Percentiles rank a stretch among this genome's conserved stretches.
phyloP scores from a whole-genome alignment of 2,888 invertebrate genomes.

The Amiota minor region DNA sequence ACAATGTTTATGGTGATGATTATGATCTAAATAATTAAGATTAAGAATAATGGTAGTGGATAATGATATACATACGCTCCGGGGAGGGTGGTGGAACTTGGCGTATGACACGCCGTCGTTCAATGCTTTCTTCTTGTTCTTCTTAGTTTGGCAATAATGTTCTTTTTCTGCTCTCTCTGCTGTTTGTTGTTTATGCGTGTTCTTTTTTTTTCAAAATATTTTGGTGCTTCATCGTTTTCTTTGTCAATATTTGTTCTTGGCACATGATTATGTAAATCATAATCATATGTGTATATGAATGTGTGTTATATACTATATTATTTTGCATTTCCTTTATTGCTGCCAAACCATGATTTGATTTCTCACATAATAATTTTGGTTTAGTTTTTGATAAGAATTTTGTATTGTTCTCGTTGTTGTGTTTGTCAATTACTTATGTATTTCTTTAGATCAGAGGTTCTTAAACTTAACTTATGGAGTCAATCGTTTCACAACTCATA shows the following conservation, averaged over 20 bases:
- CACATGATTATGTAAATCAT: constrained; percentile 20
- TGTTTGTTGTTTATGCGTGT: neutral
- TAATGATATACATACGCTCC: neutral
- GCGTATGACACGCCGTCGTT: constrained; percentile 3
- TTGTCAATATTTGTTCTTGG: neutral
- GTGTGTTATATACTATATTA: neutral
- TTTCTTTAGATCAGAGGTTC: too few relatives aligned
- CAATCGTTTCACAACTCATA: too few relatives aligned
- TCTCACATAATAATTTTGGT: too few relatives aligned
- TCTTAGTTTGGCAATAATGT: too few relatives aligned
- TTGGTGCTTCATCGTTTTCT: neutral
- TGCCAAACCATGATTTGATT: too few relatives aligned
- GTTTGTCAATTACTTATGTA: too few relatives aligned
- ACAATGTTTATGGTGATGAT: neutral
- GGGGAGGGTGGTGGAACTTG: constrained; percentile 7
- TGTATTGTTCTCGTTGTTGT: neutral
- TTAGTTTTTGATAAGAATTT: constrained; percentile 20
- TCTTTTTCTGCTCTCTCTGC: neutral
- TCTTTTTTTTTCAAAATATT: neutral
- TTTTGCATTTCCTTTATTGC: too few relatives aligned
- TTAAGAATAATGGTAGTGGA: neutral
- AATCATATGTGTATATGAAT: neutral
- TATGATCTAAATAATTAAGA: neutral
- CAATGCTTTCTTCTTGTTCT: too few relatives aligned
- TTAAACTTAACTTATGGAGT: too few relatives aligned